These are phyloP conservation scores for Epizoanthus rinbou DNA, from an alignment of 92 coral and sea anemone species.

Conservation along the genomic window DNA sequence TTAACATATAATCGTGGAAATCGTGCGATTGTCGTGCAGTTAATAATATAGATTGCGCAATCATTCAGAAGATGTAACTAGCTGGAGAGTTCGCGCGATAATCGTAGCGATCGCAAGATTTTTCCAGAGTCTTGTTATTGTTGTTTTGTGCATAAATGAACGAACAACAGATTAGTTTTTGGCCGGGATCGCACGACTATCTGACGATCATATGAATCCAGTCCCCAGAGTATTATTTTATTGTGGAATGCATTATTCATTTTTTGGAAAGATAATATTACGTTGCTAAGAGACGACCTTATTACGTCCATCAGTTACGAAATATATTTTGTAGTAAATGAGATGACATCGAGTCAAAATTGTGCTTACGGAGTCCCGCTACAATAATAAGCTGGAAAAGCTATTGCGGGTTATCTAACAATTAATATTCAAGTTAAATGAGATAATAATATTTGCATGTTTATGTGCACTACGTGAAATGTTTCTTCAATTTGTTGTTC, in stretches of 20 bases:
- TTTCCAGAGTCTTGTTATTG: neutral
- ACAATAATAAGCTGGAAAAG: neutral
- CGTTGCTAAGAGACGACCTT: constrained; percentile 6
- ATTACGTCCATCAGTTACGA: constrained; percentile 24
- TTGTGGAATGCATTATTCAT: constrained; percentile 33
- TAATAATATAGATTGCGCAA: too few relatives aligned
- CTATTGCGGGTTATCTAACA: neutral
- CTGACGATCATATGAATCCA: constrained; percentile 11
- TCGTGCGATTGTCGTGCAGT: neutral
- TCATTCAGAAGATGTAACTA: too few relatives aligned
- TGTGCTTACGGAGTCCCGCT: neutral
- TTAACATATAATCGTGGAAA: constrained; percentile 11
- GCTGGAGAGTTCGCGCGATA: neutral
- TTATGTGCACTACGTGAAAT: neutral
- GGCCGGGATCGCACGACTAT: neutral
- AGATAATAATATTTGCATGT: neutral
- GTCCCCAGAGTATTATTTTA: constrained; percentile 34
- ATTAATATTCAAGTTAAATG: neutral
- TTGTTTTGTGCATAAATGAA: neutral
- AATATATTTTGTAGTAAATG: constrained; percentile 36
- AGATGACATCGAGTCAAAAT: neutral
- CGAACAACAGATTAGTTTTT: neutral
- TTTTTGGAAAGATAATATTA: constrained; percentile 34
- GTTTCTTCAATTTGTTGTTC: neutral
- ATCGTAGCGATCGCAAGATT: neutral